phyloP scores from a whole-genome alignment of 2,888 invertebrate genomes.

The Punctoribates punctum region DNA sequence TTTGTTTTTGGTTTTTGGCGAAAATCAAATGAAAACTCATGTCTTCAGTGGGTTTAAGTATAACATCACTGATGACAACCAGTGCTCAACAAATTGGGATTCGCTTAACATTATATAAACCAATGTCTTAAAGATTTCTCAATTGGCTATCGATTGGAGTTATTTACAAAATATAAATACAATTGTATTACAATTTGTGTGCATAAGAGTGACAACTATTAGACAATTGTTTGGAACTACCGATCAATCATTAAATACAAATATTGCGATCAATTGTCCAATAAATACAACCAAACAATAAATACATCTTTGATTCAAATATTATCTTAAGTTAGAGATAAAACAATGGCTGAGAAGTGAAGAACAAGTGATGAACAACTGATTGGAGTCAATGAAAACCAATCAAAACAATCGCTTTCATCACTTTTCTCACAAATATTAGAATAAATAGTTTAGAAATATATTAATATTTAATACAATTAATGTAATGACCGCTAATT shows the following conservation, averaged over 20 bases:
- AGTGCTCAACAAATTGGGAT: no score
- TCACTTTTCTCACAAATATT: background rate
- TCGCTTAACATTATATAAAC: background rate
- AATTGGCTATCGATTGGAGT: background rate
- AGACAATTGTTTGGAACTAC: background rate
- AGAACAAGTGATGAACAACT: background rate
- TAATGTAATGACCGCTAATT: constrained; percentile 4
- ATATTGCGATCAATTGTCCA: background rate
- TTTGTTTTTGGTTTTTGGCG: background rate
- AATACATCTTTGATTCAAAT: background rate
- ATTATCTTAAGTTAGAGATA: background rate
- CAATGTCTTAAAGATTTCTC: background rate
- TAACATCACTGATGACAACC: background rate
- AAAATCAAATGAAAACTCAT: background rate
- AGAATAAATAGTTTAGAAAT: constrained; percentile 21
- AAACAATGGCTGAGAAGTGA: background rate
- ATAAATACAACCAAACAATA: background rate
- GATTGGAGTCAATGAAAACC: background rate
- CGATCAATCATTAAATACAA: background rate
- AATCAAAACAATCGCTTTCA: background rate
- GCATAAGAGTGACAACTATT: constrained; percentile 23
- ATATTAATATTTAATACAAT: background rate
- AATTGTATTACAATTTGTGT: background rate
- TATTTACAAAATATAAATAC: constrained; percentile 13
- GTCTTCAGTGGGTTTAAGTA: background rate